Percentiles rank a stretch among this genome's conserved stretches.
phyloP scores from a whole-genome alignment of 2,888 invertebrate species.

The Bruchidius siliquastri region DNA sequence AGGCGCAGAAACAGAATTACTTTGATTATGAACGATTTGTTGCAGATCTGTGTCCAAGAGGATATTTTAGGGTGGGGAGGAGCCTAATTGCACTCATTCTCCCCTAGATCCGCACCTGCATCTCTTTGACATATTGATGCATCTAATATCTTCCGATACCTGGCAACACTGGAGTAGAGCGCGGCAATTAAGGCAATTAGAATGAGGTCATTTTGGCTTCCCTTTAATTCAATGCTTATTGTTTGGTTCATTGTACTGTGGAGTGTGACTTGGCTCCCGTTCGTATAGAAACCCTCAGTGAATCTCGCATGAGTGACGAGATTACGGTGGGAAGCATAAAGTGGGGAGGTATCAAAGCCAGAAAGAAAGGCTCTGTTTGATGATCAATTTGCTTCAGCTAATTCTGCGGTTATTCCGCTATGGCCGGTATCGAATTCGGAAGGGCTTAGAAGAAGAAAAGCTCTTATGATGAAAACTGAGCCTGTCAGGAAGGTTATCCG shows the following conservation, averaged over 20 bases:
- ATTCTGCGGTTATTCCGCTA: background rate
- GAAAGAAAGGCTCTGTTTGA: background rate
- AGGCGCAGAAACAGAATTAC: no score
- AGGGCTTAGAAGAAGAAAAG: no score
- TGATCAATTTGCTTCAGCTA: background rate
- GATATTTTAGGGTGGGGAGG: no score
- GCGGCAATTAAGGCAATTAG: background rate
- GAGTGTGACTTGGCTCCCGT: background rate
- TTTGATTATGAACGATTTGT: no score
- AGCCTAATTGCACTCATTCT: no score
- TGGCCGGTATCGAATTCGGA: no score
- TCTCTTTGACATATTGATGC: no score
- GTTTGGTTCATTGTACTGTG: background rate
- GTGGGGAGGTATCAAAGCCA: background rate
- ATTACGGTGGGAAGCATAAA: background rate
- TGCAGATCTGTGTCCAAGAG: no score
- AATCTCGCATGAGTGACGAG: background rate
- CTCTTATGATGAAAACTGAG: no score
- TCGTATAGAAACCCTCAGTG: background rate
- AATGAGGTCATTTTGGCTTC: background rate
- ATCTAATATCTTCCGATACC: background rate
- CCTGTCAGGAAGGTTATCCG: no score
- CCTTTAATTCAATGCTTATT: background rate
- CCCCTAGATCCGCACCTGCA: no score
- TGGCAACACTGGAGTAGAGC: background rate